These are phyloP conservation scores for Mormyrus hasselquistii DNA, from an alignment of 2,797 vertebrate genomes.

Conservation along the genomic window DNA sequence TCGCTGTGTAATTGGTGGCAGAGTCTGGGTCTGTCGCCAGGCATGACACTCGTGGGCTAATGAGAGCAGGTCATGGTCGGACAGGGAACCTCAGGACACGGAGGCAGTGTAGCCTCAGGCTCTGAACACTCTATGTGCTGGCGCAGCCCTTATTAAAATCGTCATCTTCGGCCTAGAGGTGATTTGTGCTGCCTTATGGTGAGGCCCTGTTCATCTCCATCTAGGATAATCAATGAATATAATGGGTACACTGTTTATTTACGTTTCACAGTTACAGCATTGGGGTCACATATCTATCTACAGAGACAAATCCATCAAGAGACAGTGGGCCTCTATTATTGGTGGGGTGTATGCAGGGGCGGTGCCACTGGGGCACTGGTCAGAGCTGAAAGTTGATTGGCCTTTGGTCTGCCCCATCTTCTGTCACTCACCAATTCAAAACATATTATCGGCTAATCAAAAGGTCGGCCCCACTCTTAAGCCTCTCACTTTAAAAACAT, in stretches of 20 bases:
- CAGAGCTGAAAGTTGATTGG: not conserved
- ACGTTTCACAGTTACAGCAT: not conserved
- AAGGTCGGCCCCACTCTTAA: not conserved
- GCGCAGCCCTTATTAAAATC: not conserved
- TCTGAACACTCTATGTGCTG: not conserved
- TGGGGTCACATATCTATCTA: not conserved
- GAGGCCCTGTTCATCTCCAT: not conserved
- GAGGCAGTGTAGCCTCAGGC: not conserved
- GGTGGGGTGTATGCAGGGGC: not conserved
- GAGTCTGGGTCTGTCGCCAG: not conserved
- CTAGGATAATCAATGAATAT: not conserved
- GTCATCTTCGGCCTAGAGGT: not conserved
- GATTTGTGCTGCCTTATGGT: not conserved
- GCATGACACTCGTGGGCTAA: not conserved
- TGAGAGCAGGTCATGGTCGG: slow-evolving; percentile 27
- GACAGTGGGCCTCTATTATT: not conserved
- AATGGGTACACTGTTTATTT: not conserved
- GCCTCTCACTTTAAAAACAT: not conserved
- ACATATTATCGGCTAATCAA: not conserved
- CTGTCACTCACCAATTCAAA: not conserved
- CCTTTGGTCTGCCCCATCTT: not conserved
- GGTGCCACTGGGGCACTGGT: not conserved
- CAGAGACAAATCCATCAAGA: not conserved
- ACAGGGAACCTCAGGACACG: slow-evolving; percentile 36
- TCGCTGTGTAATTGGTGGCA: not conserved